Evolutionary conservation across 2,888 invertebrate genomes (phyloP).

Genomic region (Ametastegia equiseti): DNA sequence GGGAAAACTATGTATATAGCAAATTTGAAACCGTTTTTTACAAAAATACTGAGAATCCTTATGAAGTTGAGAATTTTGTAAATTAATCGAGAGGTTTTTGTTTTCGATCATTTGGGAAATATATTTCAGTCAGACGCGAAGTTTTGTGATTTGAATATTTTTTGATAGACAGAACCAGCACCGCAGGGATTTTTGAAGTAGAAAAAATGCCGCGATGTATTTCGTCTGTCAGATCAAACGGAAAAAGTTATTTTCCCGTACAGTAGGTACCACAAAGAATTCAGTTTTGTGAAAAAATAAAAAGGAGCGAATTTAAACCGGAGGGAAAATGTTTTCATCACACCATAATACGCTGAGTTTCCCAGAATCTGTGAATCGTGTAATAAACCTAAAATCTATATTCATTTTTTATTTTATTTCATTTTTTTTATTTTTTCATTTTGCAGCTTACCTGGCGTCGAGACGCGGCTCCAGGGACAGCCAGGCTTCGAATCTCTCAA

Average conservation of each 20-base stretch:
- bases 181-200: neutral
- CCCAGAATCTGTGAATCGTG: neutral
- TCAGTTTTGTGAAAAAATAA: neutral
- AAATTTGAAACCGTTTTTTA: no score
- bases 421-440: no score
- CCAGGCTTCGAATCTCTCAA: conserved; percentile 84
- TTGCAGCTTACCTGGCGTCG: conserved; percentile 90
- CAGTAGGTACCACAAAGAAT: neutral
- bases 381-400: no score
- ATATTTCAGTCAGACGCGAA: no score
- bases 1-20: no score
- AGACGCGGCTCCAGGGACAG: conserved; percentile 90
- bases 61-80: no score
- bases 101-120: no score
- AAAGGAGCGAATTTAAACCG: neutral
- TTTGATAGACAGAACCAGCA: no score
- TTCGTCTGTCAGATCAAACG: neutral
- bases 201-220: neutral
- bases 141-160: no score
- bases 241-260: neutral
- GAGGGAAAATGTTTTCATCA: neutral
- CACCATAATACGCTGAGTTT: neutral
- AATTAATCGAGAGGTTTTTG: no score
- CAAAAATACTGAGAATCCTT: no score
- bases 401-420: no score